A percentile compares a stretch with the other conserved stretches of the same genome.
Conservation (phyloP, 2,888 invertebrate genomes). For the Periphyllus acericola region DNA sequence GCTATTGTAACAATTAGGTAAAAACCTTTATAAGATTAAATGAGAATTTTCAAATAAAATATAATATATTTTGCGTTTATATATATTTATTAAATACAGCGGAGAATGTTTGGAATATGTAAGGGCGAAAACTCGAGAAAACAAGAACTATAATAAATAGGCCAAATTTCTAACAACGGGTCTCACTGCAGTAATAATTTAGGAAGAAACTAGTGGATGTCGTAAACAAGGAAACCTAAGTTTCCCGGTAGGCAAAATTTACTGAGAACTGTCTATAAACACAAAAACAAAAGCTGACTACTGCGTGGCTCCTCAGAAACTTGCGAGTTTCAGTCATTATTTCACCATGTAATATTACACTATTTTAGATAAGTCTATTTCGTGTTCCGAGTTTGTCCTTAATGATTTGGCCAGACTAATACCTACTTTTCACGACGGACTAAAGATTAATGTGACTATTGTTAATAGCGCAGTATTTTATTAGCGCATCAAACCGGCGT, state of each 20-base stretch:
- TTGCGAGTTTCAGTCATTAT: slow-evolving; percentile 35
- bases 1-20: no score
- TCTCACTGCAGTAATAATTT: slow-evolving; percentile 29
- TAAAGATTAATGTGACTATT: not conserved
- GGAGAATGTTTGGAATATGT: not conserved
- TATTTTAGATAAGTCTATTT: slow-evolving; percentile 15
- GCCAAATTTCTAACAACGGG: slow-evolving; percentile 30
- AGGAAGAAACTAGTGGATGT: slow-evolving; percentile 23
- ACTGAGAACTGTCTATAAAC: slow-evolving; percentile 39
- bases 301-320: not conserved
- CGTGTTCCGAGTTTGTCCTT: not conserved
- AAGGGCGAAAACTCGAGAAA: not conserved
- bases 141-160: not conserved
- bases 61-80: not conserved
- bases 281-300: slow-evolving; percentile 35
- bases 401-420: slow-evolving; percentile 19
- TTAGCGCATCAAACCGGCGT: no score
- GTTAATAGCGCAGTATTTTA: not conserved
- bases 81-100: no score
- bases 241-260: slow-evolving; percentile 35
- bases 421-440: not conserved
- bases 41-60: not conserved
- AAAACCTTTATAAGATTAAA: not conserved
- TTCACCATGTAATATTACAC: slow-evolving; percentile 22
- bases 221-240: slow-evolving; percentile 15